Conservation (phyloP, 2,888 invertebrate species). For the Mythimna impura region DNA sequence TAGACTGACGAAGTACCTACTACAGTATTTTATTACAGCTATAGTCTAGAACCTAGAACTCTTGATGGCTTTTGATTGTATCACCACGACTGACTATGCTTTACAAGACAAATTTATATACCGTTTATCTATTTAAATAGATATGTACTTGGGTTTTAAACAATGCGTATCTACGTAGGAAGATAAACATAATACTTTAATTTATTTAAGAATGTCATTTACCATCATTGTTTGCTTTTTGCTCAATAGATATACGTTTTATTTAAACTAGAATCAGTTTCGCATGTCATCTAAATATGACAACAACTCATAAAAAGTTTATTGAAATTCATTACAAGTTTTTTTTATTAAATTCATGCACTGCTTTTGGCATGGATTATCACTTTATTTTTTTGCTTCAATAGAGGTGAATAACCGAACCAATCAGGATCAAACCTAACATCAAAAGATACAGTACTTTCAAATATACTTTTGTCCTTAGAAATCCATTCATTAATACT, state of each 20-base stretch:
- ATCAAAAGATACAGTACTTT: not conserved
- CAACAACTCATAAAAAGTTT: slow-evolving; percentile 14
- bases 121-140: not conserved
- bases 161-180: not conserved
- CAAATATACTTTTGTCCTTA: not conserved
- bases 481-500: too few species aligned
- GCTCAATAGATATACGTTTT: not conserved
- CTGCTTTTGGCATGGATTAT: not conserved
- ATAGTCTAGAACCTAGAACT: slow-evolving; percentile 14
- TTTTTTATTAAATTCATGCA: slow-evolving; percentile 5
- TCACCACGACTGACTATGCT: not conserved
- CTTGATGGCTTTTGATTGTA: not conserved
- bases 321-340: slow-evolving; percentile 28
- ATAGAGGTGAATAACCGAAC: slow-evolving; percentile 11
- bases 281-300: slow-evolving; percentile 10
- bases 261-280: slow-evolving; percentile 11
- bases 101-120: not conserved
- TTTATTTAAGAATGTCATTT: slow-evolving; percentile 38
- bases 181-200: slow-evolving; percentile 17
- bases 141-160: not conserved
- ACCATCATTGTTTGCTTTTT: slow-evolving; percentile 33
- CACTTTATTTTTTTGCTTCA: slow-evolving; percentile 3
- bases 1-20: not conserved
- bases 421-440: not conserved
- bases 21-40: slow-evolving; percentile 7